Conservation (phyloP, 1,140 invertebrate genomes). For the Drosophila tani region DNA sequence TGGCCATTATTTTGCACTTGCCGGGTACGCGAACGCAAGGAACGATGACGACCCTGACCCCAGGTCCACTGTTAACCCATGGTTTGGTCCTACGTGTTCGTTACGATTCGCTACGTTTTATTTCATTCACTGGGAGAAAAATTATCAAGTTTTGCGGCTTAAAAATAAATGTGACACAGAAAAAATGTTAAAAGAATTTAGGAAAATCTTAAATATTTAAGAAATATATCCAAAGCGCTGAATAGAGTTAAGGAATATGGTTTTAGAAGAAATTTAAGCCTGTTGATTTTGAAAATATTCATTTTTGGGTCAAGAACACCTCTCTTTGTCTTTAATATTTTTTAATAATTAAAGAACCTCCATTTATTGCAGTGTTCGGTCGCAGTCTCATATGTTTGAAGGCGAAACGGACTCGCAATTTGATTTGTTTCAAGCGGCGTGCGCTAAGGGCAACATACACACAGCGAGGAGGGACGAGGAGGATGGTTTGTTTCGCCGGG, state of each 20-base stretch:
- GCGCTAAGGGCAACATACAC: slow-evolving; percentile 13
- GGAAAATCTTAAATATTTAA: neutral
- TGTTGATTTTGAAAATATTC: too few relatives aligned
- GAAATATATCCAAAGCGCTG: too few relatives aligned
- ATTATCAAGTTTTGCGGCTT: neutral
- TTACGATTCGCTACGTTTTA: slow-evolving; percentile 32
- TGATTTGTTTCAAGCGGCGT: slow-evolving; percentile 71
- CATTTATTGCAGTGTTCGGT: slow-evolving; percentile 13
- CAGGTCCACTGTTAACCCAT: slow-evolving; percentile 43
- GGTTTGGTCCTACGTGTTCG: slow-evolving; percentile 7
- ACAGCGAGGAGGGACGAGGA: neutral
- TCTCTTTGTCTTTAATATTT: neutral
- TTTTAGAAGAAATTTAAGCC: too few relatives aligned
- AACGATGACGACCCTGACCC: slow-evolving; percentile 74
- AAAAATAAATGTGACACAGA: too few relatives aligned
- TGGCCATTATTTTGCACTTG: slow-evolving; percentile 76
- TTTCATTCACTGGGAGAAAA: slow-evolving; percentile 21
- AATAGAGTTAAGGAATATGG: neutral
- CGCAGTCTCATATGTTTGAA: slow-evolving; percentile 33
- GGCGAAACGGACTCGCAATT: slow-evolving; percentile 56
- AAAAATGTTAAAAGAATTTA: neutral
- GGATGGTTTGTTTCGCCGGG: slow-evolving; percentile 16
- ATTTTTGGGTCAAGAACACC: neutral
- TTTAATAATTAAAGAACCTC: neutral
- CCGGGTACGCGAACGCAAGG: slow-evolving; percentile 33